Evolutionary conservation across 2,113 vertebrate species (phyloP).

Genomic region (Chamaea fasciata): DNA sequence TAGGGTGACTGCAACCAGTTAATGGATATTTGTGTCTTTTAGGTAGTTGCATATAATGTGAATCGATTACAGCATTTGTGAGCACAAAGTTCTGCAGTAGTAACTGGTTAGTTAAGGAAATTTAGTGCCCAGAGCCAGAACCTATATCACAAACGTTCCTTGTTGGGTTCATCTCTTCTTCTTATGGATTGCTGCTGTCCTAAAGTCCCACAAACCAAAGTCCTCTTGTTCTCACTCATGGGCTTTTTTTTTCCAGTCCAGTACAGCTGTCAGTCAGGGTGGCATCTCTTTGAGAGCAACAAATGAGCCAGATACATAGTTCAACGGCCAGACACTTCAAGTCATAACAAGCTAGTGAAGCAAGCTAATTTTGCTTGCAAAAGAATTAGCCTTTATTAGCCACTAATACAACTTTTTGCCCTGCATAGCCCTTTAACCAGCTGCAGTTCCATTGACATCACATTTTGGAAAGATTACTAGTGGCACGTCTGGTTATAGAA

Average conservation of each 20-base stretch:
- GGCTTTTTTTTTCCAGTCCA: slow-evolving; percentile 46
- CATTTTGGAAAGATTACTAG: slow-evolving; percentile 46
- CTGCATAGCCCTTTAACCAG: slow-evolving; percentile 49
- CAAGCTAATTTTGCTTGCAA: slow-evolving; percentile 68
- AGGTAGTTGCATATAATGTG: accelerated
- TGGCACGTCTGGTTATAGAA: slow-evolving; percentile 29
- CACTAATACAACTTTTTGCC: slow-evolving; percentile 57
- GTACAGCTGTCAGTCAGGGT: slow-evolving; percentile 44
- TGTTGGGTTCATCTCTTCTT: background rate
- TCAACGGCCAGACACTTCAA: slow-evolving; percentile 67
- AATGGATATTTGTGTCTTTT: background rate
- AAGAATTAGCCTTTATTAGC: slow-evolving; percentile 70
- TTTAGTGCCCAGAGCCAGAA: background rate
- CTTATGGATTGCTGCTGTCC: slow-evolving; percentile 18
- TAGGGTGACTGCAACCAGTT: background rate
- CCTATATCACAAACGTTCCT: background rate
- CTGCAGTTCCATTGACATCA: slow-evolving; percentile 56
- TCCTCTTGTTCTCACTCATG: slow-evolving; percentile 49
- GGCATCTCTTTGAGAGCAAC: slow-evolving; percentile 57
- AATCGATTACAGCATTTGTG: background rate
- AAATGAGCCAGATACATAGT: slow-evolving; percentile 66
- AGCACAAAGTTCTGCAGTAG: background rate
- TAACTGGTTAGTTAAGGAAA: background rate
- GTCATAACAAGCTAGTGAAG: slow-evolving; percentile 70
- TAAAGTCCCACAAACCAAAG: slow-evolving; percentile 11